Conservation (phyloP, 53 echinoderm and acorn worm species). For the Apostichopus leukothele region DNA sequence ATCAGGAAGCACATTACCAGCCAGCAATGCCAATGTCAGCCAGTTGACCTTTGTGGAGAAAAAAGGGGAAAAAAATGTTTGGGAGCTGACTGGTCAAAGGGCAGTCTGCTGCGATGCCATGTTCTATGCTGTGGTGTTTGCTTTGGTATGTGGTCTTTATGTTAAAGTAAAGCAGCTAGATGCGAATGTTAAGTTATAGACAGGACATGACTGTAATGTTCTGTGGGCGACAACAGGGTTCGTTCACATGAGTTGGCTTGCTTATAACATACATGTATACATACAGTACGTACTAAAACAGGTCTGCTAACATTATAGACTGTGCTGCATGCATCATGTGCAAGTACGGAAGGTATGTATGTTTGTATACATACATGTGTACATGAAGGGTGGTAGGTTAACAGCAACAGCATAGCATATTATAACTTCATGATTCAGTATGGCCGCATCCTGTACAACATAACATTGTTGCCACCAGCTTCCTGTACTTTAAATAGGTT, state of each 20-base stretch:
- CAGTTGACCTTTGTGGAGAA: constrained; percentile 25
- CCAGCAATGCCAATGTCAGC: constrained; percentile 38
- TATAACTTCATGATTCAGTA: constrained; percentile 19
- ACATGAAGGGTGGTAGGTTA: not conserved
- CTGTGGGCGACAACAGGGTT: not conserved
- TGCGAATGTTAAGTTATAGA: not conserved
- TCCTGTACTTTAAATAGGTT: constrained; percentile 4
- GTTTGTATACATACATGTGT: not conserved
- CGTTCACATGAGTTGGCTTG: constrained; percentile 4
- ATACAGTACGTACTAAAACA: not conserved
- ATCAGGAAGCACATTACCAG: constrained; percentile 40
- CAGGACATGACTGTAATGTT: not conserved
- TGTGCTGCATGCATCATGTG: not conserved
- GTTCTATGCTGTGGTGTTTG: constrained; percentile 22
- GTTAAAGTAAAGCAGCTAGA: not conserved
- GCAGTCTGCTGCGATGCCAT: constrained; percentile 37
- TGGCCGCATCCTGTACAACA: constrained; percentile 34
- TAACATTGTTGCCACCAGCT: constrained; percentile 37
- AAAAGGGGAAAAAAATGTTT: constrained; percentile 16
- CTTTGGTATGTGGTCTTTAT: constrained; percentile 40
- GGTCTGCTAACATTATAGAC: too few relatives aligned
- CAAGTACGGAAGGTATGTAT: not conserved
- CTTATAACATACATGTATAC: not conserved
- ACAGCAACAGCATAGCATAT: not conserved
- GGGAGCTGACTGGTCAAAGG: constrained; percentile 38